Conservation (phyloP, 2,113 vertebrate genomes). For the Eira barbara region DNA sequence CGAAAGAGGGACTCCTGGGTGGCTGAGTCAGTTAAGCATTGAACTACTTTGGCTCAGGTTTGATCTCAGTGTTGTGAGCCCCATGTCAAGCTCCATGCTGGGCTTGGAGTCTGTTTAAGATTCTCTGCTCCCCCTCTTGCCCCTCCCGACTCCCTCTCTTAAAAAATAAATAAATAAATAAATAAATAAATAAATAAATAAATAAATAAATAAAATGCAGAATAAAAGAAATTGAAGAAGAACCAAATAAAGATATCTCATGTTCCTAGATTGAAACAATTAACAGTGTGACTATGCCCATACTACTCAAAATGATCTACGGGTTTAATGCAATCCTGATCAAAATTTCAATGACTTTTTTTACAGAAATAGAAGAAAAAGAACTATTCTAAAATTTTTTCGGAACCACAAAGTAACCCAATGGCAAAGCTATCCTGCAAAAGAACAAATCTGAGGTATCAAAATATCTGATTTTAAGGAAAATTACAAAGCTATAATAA, state of each 20-base stretch:
- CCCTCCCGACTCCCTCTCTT: no score
- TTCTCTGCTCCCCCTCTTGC: no score
- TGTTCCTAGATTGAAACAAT: background rate
- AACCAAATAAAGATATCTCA: background rate
- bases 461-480: background rate
- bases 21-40: no score
- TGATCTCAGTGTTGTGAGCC: no score
- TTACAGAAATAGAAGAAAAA: background rate
- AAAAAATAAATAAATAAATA: no score
- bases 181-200: no score
- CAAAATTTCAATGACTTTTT: background rate
- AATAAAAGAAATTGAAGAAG: background rate
- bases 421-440: background rate
- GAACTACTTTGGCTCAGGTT: no score
- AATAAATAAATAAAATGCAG: no score
- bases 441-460: background rate
- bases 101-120: no score
- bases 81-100: no score
- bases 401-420: background rate
- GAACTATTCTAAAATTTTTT: background rate
- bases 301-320: background rate
- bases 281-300: background rate
- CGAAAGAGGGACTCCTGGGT: no score
- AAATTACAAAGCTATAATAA: background rate
- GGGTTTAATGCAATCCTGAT: background rate